These are phyloP conservation scores for Pterobdella sp. DNA, from an alignment of 2,888 invertebrate genomes.

Conservation along the genomic window DNA sequence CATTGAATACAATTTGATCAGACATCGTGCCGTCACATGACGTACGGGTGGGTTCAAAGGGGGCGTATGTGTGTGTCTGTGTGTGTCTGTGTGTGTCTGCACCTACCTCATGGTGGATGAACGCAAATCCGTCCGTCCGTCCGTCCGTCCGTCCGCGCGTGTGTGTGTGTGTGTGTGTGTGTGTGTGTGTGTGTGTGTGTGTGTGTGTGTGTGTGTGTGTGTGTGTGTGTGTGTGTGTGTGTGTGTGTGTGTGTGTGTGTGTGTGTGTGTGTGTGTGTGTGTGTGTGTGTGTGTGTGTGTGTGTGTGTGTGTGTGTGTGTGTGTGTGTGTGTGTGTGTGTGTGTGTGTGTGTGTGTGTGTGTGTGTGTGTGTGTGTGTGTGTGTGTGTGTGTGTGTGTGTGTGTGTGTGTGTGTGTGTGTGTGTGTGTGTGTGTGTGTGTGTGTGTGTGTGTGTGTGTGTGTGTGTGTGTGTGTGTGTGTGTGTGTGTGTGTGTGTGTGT, in stretches of 20 bases:
- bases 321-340: conserved; percentile 1
- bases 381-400: conserved; percentile 17
- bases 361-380: conserved; percentile 7
- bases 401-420: conserved; percentile 16
- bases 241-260: conserved; percentile 1
- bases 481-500: too few relatives aligned
- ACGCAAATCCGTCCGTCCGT: too few relatives aligned
- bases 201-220: conserved; percentile 21
- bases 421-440: conserved; percentile 20
- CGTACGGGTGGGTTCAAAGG: too few relatives aligned
- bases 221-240: conserved; percentile 7
- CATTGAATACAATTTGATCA: too few relatives aligned
- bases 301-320: conserved; percentile 1
- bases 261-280: conserved; percentile 1
- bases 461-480: too few relatives aligned
- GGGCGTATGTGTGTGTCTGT: too few relatives aligned
- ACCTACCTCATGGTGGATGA: too few relatives aligned
- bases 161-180: neutral
- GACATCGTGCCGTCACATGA: too few relatives aligned
- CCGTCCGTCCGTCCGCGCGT: too few relatives aligned
- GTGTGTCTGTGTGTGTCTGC: too few relatives aligned
- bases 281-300: conserved; percentile 1
- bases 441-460: conserved; percentile 10
- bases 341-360: conserved; percentile 1
- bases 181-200: conserved; percentile 6